Base-by-base conservation (phyloP, 2,797 vertebrate species). In the Centropyge bicolor region DNA sequence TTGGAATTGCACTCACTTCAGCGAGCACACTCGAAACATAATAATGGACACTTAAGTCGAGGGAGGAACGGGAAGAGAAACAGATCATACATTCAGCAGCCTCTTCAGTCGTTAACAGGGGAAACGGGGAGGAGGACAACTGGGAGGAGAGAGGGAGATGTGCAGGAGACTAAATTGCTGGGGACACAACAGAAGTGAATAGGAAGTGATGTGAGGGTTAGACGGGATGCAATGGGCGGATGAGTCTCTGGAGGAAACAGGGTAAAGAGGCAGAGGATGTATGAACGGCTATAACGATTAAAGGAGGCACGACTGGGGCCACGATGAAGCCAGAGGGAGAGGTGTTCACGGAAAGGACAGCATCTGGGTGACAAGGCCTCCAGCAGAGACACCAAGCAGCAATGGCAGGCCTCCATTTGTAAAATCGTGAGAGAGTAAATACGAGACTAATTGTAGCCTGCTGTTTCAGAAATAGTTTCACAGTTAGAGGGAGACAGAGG, bases 11-110 rank as follows among this genome's bases (percentile, higher is more conserved):
- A 45, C 52, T 46, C 43, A 64, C 40, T 82, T 65, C 31, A 65
- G 27, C 16, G 12, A 74, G 65, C 56, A 62, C 73, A 59, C 71
- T 72, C 80, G 54, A 80, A 65, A 27, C 35, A 51, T 73, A 65
- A 82, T 74, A 46, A 80, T 8, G 57, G 72, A 81, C 61, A 74
- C 68, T 80, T 75, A 60, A 65, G 45, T 11, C 45, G 46, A 71
- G 19, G 22, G n/a, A 68, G 63, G 62, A 52, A 19, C 46, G 24
- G 31, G n/a, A 59, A 70, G 17, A 46, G 63, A 60, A 77, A 62
- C 68, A 45, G 22, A 69, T 70, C 65, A 54, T 51, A 52, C 36
- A 65, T 65, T 66, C 45, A 81, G 62, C 70, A 46, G 54, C 75
- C 43, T 64, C 82, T 57, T 72, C 27, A 51, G 35, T 31, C 63